Base-by-base conservation (phyloP, 1,140 invertebrate genomes). In the Drosophila asahinai region DNA sequence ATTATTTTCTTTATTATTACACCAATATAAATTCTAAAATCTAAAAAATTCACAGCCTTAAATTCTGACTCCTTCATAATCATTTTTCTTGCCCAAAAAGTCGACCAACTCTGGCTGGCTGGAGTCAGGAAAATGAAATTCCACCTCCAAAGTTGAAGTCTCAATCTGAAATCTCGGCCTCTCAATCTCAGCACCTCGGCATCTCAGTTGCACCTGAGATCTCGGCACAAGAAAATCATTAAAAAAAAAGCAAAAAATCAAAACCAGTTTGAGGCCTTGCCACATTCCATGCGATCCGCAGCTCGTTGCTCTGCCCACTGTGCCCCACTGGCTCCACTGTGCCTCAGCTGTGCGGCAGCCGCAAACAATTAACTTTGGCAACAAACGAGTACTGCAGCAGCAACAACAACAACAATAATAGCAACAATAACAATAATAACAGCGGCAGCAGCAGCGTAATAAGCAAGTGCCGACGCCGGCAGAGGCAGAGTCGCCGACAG, bases 321-420 rank as follows among this genome's bases (percentile, higher is more conserved):
- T 75, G 68, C 76, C 51, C 66, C 52, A 47, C 54, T 17, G 51
- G 60, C 1, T 14, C 62, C 80, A 86, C 83, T 86, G 83, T 86
- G 77, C 80, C 67, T 74, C 79, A 84, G 65, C 65, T 77, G 54
- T 40, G 82, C 60, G 77, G 82, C 81, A 78, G 74, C 75, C 65
- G 77, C 77, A 89, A 76, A 87, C 77, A 87, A 87, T 87, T 89
- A 87, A 87, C 83, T 89, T 89, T 80, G 83, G 80, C 83, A 87
- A 89, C 84, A 89, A 87, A 90, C 84, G 74, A 90, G 82, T 81
- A 84, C 72, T 86, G 65, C 81, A 64, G 66, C 61, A 57, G 33
- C 49, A 57, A 14, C 65, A 70, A n/a, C 55, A 68, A 40, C 51
- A 64, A 30, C 63, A 64, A 67, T 57, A 47, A 42, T 43, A 78